Base-by-base conservation (phyloP, 2,888 invertebrate species). In the Machimus atricapillus region DNA sequence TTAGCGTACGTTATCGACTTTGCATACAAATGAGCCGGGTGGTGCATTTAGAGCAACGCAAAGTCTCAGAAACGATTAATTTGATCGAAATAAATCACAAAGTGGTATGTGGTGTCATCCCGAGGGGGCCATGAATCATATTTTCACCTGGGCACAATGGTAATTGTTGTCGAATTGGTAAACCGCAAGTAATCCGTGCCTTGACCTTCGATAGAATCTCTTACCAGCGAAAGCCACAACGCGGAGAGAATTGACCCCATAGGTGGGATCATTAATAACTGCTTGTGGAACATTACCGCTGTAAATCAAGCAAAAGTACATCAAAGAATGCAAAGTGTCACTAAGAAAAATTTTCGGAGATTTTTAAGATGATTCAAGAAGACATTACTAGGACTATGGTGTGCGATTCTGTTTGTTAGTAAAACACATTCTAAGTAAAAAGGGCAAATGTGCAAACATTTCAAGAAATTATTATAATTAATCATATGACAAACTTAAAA, bases 61-160 rank as follows among this genome's bases (percentile, higher is more conserved):
- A 76, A 37, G 76, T 43, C 19, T 78, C 43, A 19, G 78, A 78
- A 78, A 78, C 23, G 43, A 43, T 78, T 37, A 78, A 78, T 78
- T 78, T 43, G 78, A 43, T 40, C 78, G 40, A 78, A 78, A 78
- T 78, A 78, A 78, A 78, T 78, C n/a, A 19, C 5, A 78, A 78
- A 40, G 78, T 43, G 23, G 7, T 23, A 9, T 12, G 12, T 2
- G 43, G 16, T 78, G 43, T 23, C 37, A n/a, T 78, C 23, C 78
- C 78, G 23, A n/a, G 23, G 37, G 14, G 23, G 23, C 19, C 66
- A 78, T 78, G 78, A 78, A 78, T 78, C 78, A 78, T 23, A 78
- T 23, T 43, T 43, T 12, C 66, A 1, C 1, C 78, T 7, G 14
- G 40, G 37, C 37, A 78, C 78, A 78, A 78, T 78, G 78, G 78